Evolutionary conservation across 2,888 invertebrate genomes (phyloP), one percentile per base, ranked within the genome.

Genomic region (Xylota segnis): DNA sequence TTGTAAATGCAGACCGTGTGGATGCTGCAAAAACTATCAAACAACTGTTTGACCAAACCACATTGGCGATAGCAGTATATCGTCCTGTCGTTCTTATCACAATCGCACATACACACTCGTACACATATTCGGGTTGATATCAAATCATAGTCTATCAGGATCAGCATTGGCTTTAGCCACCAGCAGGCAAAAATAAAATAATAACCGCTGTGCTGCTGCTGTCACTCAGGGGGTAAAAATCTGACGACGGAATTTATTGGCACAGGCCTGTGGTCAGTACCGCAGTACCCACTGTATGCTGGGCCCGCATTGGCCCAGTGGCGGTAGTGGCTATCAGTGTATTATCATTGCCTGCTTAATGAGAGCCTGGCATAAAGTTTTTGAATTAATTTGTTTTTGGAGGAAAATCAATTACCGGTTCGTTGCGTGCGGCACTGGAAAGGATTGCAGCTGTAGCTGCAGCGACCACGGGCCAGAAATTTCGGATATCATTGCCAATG

Each of bases 381-480:
- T 81, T 47, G 61, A 72, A 82, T 86, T 76, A 86, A 82, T 76
- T 82, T 82, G 76, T 76, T 82, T 76, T 86, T 37, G 61, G 10
- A 58, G 76, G 56, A 61, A 81, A 76, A 86, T 82, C 86, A 86
- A 82, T 86, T 86, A 82, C 66, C 40, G 29, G 27, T 23, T 47
- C 54, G 2, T 23, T 1, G 23, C 23, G 23, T n/a, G 23, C 29
- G 52, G 32, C 40, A n/a, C n/a, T n/a, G n/a, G n/a, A n/a, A n/a
- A n/a, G n/a, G n/a, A n/a, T n/a, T 23, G 23, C 23, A 23, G 23
- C 32, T 12, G 14, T 14, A 14, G 43, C 43, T 43, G 43, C 43
- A 43, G 7, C 37, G 37, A 43, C 43, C 10, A 45, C 18, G 5
- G 65, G 23, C 4, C 37, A 50, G 29, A 29, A 12, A 50, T 52